Evolutionary conservation across 2,797 vertebrate genomes (phyloP), one percentile per base, ranked within the genome.

Genomic region (Echiichthys vipera): DNA sequence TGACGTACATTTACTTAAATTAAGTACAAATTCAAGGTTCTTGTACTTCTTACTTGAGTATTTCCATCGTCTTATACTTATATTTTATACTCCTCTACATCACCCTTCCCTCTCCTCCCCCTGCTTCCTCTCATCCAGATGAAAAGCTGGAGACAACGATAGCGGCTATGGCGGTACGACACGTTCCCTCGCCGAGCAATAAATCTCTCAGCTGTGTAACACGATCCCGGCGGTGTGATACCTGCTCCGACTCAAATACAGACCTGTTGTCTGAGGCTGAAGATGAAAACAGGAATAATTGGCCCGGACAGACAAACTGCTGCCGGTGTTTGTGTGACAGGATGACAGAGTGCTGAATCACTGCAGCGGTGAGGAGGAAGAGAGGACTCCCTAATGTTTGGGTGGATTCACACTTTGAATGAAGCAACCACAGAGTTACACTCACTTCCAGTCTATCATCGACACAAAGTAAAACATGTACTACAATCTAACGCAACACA

Each of bases 201-300:
- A 71, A 79, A 71, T 71, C 71, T 79, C 72, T 80, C 80, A 74
- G 80, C 74, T 65, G 77, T 82, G 80, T 80, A 83, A 85, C 80
- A 77, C 70, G 55, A 85, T 71, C 53, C 65, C 34, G 13, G 27
- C 43, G 45, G 61, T 57, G 70, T 80, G 66, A 85, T 82, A 82
- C 80, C 83, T 82, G 83, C 66, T 43, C 69, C 9, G 34, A 47
- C 62, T 67, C 6, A 59, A 54, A 71, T 1, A 51, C 54, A 13
- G 67, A 72, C 65, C 65, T 76, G 65, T 66, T 78, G 71, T 75
- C 59, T 51, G 74, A 76, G 75, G n/a, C n/a, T 9, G 40, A 71
- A 67, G 69, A 74, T 43, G 76, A 82, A 61, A 77, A 71, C 79
- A 49, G 62, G 80, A 80, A 77, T 74, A 77, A 79, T 71, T 79